These are phyloP conservation scores for Galeopterus variegatus DNA, from an alignment of 2,113 vertebrate genomes.

Conservation along the genomic window DNA sequence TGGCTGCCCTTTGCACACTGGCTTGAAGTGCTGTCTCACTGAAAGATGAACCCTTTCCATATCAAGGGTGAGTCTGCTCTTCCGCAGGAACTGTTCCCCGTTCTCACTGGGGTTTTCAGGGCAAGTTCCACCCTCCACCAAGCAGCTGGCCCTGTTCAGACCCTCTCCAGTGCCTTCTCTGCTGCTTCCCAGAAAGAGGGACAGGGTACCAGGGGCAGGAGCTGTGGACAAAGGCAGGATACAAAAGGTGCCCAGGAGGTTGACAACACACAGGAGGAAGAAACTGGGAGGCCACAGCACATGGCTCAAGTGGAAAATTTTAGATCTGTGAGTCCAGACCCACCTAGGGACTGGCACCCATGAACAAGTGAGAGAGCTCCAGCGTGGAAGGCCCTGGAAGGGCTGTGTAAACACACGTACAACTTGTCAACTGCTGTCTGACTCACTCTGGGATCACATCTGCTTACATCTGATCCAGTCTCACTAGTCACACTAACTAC, in stretches of 20 bases:
- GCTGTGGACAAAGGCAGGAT: not conserved
- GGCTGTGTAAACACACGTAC: not conserved
- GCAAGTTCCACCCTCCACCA: not conserved
- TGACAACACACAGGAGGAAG: not conserved
- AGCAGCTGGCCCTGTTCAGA: not conserved
- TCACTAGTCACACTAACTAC: not conserved
- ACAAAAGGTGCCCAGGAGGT: rapidly evolving
- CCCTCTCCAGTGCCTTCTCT: not conserved
- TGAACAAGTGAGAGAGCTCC: not conserved
- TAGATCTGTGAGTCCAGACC: not conserved
- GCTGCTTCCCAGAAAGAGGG: not conserved
- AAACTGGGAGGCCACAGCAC: not conserved
- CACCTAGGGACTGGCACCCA: not conserved
- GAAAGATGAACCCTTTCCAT: not conserved
- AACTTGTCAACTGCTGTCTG: not conserved
- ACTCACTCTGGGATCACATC: not conserved
- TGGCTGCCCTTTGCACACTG: not conserved
- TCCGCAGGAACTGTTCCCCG: not conserved
- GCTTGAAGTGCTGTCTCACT: not conserved
- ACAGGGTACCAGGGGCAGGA: not conserved
- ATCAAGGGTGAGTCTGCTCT: not conserved
- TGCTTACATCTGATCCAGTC: not conserved
- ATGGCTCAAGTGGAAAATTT: rapidly evolving
- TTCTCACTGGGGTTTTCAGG: not conserved
- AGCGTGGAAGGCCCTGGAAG: not conserved